Base-by-base conservation (phyloP, 2,888 invertebrate genomes). In the Scaptomyza caliginosa region DNA sequence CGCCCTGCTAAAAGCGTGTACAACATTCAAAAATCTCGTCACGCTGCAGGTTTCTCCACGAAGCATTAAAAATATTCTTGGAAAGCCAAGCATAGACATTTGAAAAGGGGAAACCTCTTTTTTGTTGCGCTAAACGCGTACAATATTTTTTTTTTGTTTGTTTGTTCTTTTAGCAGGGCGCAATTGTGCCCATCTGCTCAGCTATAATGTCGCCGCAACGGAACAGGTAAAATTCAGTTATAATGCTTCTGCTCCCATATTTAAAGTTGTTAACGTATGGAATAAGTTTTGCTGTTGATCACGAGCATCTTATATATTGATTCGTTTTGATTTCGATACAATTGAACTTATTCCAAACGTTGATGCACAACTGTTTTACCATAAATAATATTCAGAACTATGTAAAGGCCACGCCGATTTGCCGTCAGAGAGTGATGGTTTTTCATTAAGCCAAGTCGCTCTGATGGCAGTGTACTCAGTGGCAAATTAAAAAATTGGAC, bases 391-490 rank as follows among this genome's bases (percentile, higher is more conserved):
- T 45, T n/a, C 23, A 23, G 5, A 23, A 3, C 13, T 17, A 19
- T 8, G 16, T 45, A 17, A 11, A 34, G 55, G 75, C 91, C 90
- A 90, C 90, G 82, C 82, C 79, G 90, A 91, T 91, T 90, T 90
- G 90, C 90, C 78, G 88, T 89, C 76, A 76, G 87, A 87, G 88
- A 84, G 88, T 88, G 90, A 90, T 58, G 26, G 46, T 28, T 51
- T 49, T 40, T 36, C 10, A n/a, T n/a, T 16, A 23, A 24, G 62
- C 54, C 43, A 3, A 51, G 68, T 89, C 90, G 88, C 89, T 88
- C 80, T 87, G 78, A 89, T 79, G 89, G 89, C 90, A 91, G 91
- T 91, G 91, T 91, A 91, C 90, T 90, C 89, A 83, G 91, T 91
- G 91, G 91, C 70, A 91, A 7, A 91, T 51, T 23, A 83, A 90